Evolutionary conservation across 1,140 invertebrate genomes (phyloP), one percentile per base, ranked within the genome.

Genomic region (Drosophila lacertosa): DNA sequence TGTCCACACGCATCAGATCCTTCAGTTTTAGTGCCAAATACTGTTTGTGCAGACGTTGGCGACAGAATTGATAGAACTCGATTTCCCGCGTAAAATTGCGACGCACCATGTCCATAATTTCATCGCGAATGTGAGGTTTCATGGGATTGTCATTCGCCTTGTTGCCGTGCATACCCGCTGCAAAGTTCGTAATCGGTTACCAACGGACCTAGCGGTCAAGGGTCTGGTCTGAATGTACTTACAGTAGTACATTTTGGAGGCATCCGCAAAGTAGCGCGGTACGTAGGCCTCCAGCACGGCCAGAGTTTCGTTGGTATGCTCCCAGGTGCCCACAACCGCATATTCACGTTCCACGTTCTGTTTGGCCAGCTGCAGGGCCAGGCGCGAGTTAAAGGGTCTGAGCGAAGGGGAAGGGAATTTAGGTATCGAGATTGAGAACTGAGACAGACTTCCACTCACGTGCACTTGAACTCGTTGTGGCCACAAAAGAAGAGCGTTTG

Each of bases 31-130:
- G 4, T 58, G 96, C 96, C 26, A 95, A 92, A 66, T 96, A 93
- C 82, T 98, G 97, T 88, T 94, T 94, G 75, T 97, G 94, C 7
- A 98, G 92, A 74, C 96, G 93, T 89, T 98, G 96, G 74, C 94
- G 94, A 89, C 96, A 97, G 90, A 98, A 98, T 86, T 98, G 95
- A 91, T 97, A 98, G 89, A 98, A 97, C 90, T 98, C 97, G 13
- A 97, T 96, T 92, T 98, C 97, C 33, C 95, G 92, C 0, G 97
- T 97, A 86, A 98, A 97, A 90, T 98, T 97, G 40, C 93, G 93
- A 51, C 96, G 93, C 0, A 98, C 96, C 22, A 97, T 94, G 11
- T 97, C 94, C 86, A 97, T 96, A 0, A 97, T 94, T 72, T 95
- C 94, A 77, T 97, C 95, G 10, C 95, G 95, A 0, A 98, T 96